phyloP scores from a whole-genome alignment of 1,140 invertebrate genomes.

The Neodiprion lecontei region DNA sequence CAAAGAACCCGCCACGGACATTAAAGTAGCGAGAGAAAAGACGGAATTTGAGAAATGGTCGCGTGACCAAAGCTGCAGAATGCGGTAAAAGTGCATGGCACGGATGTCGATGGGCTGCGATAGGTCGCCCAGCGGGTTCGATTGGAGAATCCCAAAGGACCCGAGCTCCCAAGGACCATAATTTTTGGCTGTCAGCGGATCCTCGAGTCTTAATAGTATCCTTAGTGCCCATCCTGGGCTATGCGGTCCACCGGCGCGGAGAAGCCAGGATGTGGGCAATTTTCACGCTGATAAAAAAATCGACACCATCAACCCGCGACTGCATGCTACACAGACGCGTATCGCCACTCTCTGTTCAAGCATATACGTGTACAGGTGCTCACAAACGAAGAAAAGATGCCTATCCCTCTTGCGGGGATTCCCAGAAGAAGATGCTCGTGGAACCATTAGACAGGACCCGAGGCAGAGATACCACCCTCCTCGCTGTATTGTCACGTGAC shows the following conservation, averaged over 20 bases:
- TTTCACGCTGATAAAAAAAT: constrained; percentile 34
- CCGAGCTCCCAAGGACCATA: background rate
- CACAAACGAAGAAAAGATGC: background rate
- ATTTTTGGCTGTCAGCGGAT: background rate
- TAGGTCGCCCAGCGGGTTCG: no score
- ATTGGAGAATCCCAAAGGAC: background rate
- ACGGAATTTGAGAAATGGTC: background rate
- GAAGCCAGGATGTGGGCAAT: constrained; percentile 38
- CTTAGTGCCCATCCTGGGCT: background rate
- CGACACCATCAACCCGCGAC: background rate
- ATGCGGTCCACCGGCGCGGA: background rate
- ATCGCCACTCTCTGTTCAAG: no score
- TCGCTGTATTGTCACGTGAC: no score
- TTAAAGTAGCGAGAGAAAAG: no score
- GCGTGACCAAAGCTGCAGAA: constrained; percentile 2
- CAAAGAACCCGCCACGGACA: no score
- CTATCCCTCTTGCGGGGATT: background rate
- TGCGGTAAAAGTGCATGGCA: background rate
- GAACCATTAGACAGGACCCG: background rate
- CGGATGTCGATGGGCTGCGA: background rate
- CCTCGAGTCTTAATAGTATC: constrained; percentile 2
- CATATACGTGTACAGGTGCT: background rate
- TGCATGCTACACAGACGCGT: background rate
- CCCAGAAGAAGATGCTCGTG: background rate
- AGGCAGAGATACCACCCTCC: background rate